phyloP scores from a whole-genome alignment of 1,140 invertebrate species.

The Bombus ignitus region DNA sequence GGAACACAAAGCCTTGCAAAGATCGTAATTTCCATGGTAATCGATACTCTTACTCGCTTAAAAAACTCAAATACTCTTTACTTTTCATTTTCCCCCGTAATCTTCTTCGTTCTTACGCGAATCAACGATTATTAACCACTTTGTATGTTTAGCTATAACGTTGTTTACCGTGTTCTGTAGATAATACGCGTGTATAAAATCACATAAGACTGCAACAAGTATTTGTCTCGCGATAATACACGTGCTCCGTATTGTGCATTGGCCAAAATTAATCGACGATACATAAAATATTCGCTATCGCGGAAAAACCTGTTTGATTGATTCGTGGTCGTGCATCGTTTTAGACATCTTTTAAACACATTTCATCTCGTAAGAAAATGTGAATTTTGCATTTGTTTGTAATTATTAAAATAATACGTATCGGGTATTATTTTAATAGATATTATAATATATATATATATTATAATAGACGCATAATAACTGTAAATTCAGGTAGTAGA shows the following conservation, averaged over 20 bases:
- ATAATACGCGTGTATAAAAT: not conserved
- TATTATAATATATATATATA: no score
- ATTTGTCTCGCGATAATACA: not conserved
- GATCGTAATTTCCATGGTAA: not conserved
- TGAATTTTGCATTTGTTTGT: not conserved
- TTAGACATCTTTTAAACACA: not conserved
- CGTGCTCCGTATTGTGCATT: not conserved
- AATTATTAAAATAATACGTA: not conserved
- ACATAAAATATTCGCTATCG: not conserved
- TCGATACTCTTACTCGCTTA: not conserved
- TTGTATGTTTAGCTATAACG: not conserved
- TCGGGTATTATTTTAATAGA: not conserved
- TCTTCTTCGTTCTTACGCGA: not conserved
- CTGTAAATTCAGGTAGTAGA: conserved; percentile 32
- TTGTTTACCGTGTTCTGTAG: conserved; percentile 4
- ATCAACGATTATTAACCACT: not conserved
- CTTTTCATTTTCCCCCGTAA: not conserved
- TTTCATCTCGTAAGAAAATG: not conserved
- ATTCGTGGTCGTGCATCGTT: not conserved
- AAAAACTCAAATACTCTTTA: not conserved
- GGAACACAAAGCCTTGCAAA: no score
- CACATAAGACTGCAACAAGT: not conserved
- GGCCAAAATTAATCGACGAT: not conserved
- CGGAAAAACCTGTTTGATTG: not conserved
- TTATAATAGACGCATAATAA: conserved; percentile 22